A percentile compares a stretch with the other conserved stretches of the same genome.
Evolutionary conservation across 1,140 invertebrate species (phyloP).

Genomic region (Reticulitermes speratus): DNA sequence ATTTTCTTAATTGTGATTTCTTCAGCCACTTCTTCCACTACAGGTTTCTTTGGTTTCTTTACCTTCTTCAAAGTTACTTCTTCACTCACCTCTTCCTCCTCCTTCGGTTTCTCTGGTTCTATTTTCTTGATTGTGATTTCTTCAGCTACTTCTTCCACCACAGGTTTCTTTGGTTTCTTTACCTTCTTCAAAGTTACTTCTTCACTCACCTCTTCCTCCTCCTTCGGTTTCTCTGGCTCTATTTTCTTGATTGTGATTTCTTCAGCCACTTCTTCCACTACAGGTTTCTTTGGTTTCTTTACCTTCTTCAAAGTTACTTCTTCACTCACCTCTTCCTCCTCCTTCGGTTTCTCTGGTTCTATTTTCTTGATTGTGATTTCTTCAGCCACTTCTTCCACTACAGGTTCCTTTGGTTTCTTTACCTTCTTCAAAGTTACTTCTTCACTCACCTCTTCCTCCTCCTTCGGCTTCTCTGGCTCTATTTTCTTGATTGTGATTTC

Average conservation of each 20-base stretch:
- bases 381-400: slow-evolving; percentile 35
- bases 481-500: slow-evolving; percentile 25
- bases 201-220: slow-evolving; percentile 48
- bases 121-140: background rate
- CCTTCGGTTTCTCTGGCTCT: slow-evolving; percentile 49
- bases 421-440: slow-evolving; percentile 37
- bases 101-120: slow-evolving; percentile 31
- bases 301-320: slow-evolving; percentile 25
- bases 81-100: slow-evolving; percentile 34
- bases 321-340: slow-evolving; percentile 34
- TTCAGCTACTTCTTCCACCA: slow-evolving; percentile 38
- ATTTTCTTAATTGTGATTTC: slow-evolving; percentile 43
- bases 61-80: slow-evolving; percentile 33
- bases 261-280: slow-evolving; percentile 35
- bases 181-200: slow-evolving; percentile 28
- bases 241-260: slow-evolving; percentile 26
- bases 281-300: slow-evolving; percentile 25
- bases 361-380: slow-evolving; percentile 35
- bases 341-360: slow-evolving; percentile 29
- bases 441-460: slow-evolving; percentile 33
- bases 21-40: slow-evolving; percentile 41
- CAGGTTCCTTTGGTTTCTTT: slow-evolving; percentile 2
- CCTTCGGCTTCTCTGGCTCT: slow-evolving; percentile 32
- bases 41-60: slow-evolving; percentile 37
- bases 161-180: slow-evolving; percentile 15